Base-by-base conservation (phyloP, 2,888 invertebrate genomes). In the Cheiracanthium punctorium region DNA sequence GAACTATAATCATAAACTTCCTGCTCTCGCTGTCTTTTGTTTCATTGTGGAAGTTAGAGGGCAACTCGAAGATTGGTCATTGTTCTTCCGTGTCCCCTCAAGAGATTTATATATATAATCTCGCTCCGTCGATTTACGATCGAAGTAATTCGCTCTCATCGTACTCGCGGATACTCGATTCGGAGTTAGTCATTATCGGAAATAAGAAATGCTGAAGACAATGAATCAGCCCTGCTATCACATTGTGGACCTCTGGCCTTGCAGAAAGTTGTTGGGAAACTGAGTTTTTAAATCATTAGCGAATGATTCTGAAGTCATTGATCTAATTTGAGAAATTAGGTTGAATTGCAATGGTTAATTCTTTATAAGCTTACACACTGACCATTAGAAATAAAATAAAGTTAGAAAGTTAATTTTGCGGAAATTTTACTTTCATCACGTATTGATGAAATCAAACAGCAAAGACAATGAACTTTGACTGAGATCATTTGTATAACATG, bases 1-100 rank as follows among this genome's bases (percentile, higher is more conserved):
- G 48, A 5, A 48, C 48, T 48, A n/a, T n/a, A 48, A 48, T 48
- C 48, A 48, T 48, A 48, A 48, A 48, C 48, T 48, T 48, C 48
- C 48, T 48, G 48, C 48, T 17, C n/a, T 2, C 10, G 8, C 8
- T 37, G 7, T 5, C 48, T 14, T 8, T 48, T 48, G 48, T 17
- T 48, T 48, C 17, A 48, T 48, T 48, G 48, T 48, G 37, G 12
- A 37, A 37, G n/a, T n/a, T n/a, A n/a, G 37, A 37, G 12, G 5
- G 37, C 2, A 48, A 17, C 48, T 12, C n/a, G 48, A 14, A 17
- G 2, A 48, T 48, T n/a, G 12, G 8, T n/a, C 17, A 48, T 48
- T 48, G 48, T 48, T 48, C 37, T 37, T 37, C 12, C 5, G 37
- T 37, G 37, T 12, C 12, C 17, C 12, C 2, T 17, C 48, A 37